A percentile compares a stretch with the other conserved stretches of the same genome.
Conservation (phyloP, 2,888 invertebrate species). For the Archips xylosteana region DNA sequence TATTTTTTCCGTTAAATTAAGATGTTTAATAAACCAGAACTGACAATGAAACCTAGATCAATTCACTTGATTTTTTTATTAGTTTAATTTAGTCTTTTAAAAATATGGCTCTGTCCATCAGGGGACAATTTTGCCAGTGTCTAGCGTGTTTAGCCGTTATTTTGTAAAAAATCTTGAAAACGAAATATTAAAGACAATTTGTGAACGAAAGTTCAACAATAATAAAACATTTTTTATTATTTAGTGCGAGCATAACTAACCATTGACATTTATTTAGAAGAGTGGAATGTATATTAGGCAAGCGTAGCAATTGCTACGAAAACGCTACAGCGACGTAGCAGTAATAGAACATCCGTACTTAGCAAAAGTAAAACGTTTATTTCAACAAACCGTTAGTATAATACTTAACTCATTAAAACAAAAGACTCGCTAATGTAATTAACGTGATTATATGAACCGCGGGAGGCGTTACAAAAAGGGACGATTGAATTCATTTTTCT, state of each 20-base stretch:
- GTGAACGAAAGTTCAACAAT: no score
- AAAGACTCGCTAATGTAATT: conserved; percentile 2
- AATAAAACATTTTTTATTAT: neutral
- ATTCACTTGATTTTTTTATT: neutral
- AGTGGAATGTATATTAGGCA: neutral
- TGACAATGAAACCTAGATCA: no score
- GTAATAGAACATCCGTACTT: neutral
- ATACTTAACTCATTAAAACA: conserved; percentile 24
- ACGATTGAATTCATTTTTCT: conserved; percentile 9
- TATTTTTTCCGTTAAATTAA: neutral
- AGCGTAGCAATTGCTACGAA: conserved; percentile 3
- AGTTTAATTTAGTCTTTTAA: neutral
- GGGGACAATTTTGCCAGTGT: no score
- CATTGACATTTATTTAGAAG: neutral
- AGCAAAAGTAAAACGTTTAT: neutral
- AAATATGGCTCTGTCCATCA: no score
- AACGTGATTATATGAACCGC: neutral
- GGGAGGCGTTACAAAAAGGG: neutral
- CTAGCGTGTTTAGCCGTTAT: no score
- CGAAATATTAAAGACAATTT: no score
- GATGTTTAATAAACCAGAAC: no score
- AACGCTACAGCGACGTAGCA: conserved; percentile 26
- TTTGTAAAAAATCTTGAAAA: no score
- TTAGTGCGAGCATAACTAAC: neutral
- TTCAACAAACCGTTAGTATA: neutral